phyloP scores from a whole-genome alignment of 2,113 vertebrate genomes.

The Archilochus colubris region DNA sequence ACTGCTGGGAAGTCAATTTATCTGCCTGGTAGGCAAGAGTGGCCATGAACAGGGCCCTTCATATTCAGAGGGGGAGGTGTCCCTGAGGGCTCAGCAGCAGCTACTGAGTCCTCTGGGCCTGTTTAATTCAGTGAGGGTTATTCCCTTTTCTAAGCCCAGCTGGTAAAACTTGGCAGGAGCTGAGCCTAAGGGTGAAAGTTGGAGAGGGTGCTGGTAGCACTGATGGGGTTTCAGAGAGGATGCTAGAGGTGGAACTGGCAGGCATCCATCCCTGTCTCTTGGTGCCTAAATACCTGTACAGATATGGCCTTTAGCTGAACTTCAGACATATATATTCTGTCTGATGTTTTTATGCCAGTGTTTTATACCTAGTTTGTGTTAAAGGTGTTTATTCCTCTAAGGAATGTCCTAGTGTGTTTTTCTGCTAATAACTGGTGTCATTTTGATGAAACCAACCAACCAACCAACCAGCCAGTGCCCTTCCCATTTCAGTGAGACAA shows the following conservation, averaged over 20 bases:
- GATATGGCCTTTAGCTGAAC: not conserved
- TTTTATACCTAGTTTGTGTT: not conserved
- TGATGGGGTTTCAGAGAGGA: not conserved
- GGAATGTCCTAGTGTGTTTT: not conserved
- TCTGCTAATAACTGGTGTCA: not conserved
- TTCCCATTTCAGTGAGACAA: not conserved
- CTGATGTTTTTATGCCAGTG: not conserved
- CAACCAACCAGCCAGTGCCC: not conserved
- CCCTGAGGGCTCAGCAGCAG: not conserved
- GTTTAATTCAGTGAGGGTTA: not conserved
- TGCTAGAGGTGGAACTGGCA: not conserved
- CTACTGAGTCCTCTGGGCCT: not conserved
- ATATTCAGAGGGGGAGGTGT: not conserved
- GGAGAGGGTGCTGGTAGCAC: rapidly evolving
- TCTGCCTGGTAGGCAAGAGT: not conserved
- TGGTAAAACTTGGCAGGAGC: not conserved
- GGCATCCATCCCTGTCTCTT: not conserved
- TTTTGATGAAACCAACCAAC: not conserved
- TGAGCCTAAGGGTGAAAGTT: rapidly evolving
- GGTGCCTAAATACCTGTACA: not conserved
- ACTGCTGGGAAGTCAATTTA: not conserved
- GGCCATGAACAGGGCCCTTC: rapidly evolving
- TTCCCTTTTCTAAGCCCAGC: not conserved
- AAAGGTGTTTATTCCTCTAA: slow-evolving; percentile 8
- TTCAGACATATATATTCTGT: not conserved